Conservation (phyloP, 2,797 vertebrate species). For the Acanthiza pusilla region DNA sequence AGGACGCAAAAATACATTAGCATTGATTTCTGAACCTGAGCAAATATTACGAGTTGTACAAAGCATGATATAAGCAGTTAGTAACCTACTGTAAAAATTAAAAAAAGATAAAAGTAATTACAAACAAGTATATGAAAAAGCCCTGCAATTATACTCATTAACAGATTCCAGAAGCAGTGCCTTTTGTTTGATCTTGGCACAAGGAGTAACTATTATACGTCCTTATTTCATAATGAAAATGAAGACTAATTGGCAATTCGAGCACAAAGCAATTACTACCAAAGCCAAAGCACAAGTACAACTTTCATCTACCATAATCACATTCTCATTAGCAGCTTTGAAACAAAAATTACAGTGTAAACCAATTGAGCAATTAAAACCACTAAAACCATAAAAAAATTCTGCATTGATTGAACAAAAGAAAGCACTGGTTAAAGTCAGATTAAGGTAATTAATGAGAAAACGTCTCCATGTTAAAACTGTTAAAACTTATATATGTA, state of each 20-base stretch:
- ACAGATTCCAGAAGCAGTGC: background rate
- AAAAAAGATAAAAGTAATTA: background rate
- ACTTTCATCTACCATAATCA: background rate
- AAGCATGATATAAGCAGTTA: background rate
- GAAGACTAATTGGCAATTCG: background rate
- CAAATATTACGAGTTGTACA: background rate
- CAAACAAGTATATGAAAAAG: background rate
- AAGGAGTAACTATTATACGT: background rate
- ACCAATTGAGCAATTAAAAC: background rate
- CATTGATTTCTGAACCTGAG: background rate
- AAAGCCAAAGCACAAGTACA: conserved; percentile 3
- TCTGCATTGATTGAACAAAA: background rate
- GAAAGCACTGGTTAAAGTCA: background rate
- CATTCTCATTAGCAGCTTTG: background rate
- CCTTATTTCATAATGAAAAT: background rate
- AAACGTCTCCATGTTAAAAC: background rate
- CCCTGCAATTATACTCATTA: background rate
- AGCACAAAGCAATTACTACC: background rate
- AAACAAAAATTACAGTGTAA: conserved; percentile 11
- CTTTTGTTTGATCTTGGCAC: conserved; percentile 35
- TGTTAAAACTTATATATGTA: background rate
- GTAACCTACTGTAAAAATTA: background rate
- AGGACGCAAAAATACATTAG: background rate
- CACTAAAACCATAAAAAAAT: background rate
- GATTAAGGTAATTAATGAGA: background rate